A percentile compares a stretch with the other conserved stretches of the same genome.
These are phyloP conservation scores for Ylistrum balloti DNA, from an alignment of 1,140 invertebrate genomes.

Conservation along the genomic window DNA sequence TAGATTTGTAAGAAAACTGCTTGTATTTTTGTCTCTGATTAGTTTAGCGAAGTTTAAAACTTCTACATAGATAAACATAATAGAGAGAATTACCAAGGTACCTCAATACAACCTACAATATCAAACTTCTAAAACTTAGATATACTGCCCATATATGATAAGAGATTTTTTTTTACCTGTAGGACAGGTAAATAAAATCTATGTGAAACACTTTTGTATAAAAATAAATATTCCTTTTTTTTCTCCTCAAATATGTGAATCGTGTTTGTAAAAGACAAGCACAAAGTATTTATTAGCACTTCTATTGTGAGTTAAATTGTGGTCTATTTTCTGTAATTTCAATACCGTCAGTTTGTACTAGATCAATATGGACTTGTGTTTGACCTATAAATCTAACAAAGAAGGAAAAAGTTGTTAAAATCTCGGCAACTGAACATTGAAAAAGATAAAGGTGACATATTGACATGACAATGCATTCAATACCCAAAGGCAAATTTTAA, in stretches of 20 bases:
- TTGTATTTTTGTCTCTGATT: no score
- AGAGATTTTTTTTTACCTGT: not conserved
- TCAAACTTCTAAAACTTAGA: no score
- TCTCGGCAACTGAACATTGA: not conserved
- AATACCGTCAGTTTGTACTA: not conserved
- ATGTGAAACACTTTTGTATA: no score
- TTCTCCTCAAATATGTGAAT: not conserved
- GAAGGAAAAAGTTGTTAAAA: not conserved
- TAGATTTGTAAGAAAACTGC: no score
- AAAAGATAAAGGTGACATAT: not conserved
- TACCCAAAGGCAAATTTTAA: not conserved
- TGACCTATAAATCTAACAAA: constrained; percentile 6
- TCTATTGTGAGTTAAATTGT: not conserved
- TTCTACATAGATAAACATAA: no score
- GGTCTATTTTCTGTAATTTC: not conserved
- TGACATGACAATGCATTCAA: not conserved
- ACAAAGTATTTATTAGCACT: not conserved
- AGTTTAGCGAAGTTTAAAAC: no score
- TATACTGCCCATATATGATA: no score
- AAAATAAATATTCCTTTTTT: no score
- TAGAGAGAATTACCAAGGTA: no score
- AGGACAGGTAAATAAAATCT: not conserved
- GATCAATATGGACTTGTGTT: not conserved
- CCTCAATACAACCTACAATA: no score
- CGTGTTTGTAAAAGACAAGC: not conserved